These are phyloP conservation scores for Sprattus sprattus DNA, from an alignment of 2,113 vertebrate species.

Conservation along the genomic window DNA sequence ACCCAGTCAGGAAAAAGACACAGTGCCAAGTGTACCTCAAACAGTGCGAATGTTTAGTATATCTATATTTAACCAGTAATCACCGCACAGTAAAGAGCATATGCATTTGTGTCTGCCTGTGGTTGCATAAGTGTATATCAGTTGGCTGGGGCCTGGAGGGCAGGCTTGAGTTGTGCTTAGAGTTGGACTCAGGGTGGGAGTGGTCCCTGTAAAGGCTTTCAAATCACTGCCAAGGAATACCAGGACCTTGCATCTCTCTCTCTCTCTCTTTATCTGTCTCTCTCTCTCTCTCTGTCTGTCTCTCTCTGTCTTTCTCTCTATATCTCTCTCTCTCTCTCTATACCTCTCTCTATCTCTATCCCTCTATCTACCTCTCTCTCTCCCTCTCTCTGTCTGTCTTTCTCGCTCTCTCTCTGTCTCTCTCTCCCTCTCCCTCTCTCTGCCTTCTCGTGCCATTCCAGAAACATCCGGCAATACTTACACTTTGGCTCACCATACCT, in stretches of 20 bases:
- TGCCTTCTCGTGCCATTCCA: constrained; percentile 38
- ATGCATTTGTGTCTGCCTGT: neutral
- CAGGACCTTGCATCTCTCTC: neutral
- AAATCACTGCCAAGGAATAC: neutral
- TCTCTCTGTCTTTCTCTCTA: constrained; percentile 9
- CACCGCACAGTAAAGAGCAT: neutral
- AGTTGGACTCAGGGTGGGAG: neutral
- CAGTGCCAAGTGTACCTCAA: no score
- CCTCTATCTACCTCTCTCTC: neutral
- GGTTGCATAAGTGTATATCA: neutral
- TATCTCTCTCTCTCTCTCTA: neutral
- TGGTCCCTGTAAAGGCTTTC: neutral
- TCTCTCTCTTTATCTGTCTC: constrained; percentile 23
- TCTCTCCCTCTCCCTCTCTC: constrained; percentile 50
- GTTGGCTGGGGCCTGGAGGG: neutral
- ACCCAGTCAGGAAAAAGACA: no score
- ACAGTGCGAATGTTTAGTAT: neutral
- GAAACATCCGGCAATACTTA: neutral
- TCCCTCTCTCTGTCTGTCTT: neutral
- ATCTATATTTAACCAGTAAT: neutral
- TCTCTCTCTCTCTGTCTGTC: constrained; percentile 36
- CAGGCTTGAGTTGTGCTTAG: neutral
- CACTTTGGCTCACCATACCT: neutral
- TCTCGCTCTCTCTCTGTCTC: neutral
- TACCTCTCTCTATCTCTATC: neutral